Evolutionary conservation across 2,797 vertebrate species (phyloP).

Genomic region (Microctenopoma lineatum): DNA sequence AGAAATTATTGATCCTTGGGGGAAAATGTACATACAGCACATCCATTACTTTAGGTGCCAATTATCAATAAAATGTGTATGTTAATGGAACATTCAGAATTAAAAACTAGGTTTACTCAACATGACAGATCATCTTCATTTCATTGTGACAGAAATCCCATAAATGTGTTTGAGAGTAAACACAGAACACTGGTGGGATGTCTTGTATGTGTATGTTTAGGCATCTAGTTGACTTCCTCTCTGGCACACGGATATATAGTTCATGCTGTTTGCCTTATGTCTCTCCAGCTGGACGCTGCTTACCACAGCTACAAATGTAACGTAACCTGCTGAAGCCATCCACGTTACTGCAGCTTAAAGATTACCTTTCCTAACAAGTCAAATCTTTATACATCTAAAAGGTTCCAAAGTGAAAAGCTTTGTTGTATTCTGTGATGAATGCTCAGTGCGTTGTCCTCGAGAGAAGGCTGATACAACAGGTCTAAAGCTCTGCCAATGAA

Average conservation of each 20-base stretch:
- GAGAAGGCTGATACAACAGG: constrained; percentile 29
- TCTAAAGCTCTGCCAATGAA: constrained; percentile 29
- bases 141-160: constrained; percentile 12
- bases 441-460: background rate
- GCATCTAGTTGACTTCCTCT: constrained; percentile 81
- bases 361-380: constrained; percentile 17
- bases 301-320: constrained; percentile 66
- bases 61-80: too few relatives aligned
- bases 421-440: constrained; percentile 4
- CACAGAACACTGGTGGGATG: constrained; percentile 53
- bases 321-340: constrained; percentile 58
- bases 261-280: constrained; percentile 85
- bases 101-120: background rate
- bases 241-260: constrained; percentile 67
- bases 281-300: constrained; percentile 82
- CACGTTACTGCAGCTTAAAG: constrained; percentile 36
- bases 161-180: constrained; percentile 32
- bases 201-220: constrained; percentile 68
- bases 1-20: background rate
- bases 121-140: constrained; percentile 1
- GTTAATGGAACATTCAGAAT: background rate
- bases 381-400: constrained; percentile 3
- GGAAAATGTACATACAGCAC: background rate
- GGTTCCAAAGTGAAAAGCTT: background rate
- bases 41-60: background rate